Base-by-base conservation (phyloP, 2,797 vertebrate genomes). In the Menidia menidia region DNA sequence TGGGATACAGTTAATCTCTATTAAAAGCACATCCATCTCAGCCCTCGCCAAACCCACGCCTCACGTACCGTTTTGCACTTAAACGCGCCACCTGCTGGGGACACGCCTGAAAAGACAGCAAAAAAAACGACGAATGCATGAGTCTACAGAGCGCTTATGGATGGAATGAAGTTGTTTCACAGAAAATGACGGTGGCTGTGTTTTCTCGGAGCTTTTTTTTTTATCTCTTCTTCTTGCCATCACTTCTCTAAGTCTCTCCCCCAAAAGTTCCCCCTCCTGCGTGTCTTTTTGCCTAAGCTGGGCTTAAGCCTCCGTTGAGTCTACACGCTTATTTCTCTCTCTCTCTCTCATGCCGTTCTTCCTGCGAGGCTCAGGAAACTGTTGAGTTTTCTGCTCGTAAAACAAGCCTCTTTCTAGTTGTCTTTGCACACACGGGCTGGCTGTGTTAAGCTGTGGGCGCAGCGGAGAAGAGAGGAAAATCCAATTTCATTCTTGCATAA, bases 1-100 rank as follows among this genome's bases (percentile, higher is more conserved):
- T 80, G 75, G 62, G 77, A 73, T 35, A 79, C 70, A 77, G 88
- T 89, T 85, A 85, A 88, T 89, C 83, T 85, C 78, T 44, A 70
- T 89, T 87, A 86, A 76, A 81, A 47, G 53, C 76, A 39, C 80
- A 72, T 79, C 78, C 71, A 65, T 84, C 77, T 69, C 15, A 3
- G 35, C 63, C 51, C 47, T 11, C 15, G 82, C 70, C 82, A 78
- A 67, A 84, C 66, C 79, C 80, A 64, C 71, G 76, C 78, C 68
- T 62, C 42, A 33, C 56, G 32, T 10, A 55, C 67, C 71, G 45
- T 61, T 75, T 71, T 71, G 60, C 9, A 10, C 63, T 51, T 66
- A 62, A 68, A 14, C 58, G 42, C 59, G 60, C 73, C 64, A 63
- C 62, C 78, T 55, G 0, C 25, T 31, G 59, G 64, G 65, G 83